Evolutionary conservation across 2,797 vertebrate genomes (phyloP).

Genomic region (Typhlichthys subterraneus): DNA sequence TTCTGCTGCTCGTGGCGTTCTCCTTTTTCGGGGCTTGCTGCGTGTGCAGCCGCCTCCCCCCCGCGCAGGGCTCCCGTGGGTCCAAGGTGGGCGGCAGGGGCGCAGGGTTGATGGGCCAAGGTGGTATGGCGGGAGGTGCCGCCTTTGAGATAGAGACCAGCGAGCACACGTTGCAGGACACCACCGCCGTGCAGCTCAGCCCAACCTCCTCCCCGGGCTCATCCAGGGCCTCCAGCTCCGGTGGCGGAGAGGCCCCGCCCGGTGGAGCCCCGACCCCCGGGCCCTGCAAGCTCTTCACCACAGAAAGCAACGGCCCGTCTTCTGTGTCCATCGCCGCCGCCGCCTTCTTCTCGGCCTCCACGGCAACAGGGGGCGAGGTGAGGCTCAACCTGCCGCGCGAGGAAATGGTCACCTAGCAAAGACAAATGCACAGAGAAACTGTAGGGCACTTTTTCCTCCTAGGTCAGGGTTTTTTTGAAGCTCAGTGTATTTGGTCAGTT

Average conservation of each 20-base stretch:
- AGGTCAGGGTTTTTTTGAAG: conserved; percentile 10
- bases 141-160: conserved; percentile 94
- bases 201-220: conserved; percentile 70
- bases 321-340: conserved; percentile 36
- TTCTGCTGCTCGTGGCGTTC: conserved; percentile 88
- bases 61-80: conserved; percentile 71
- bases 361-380: conserved; percentile 69
- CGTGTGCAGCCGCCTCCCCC: conserved; percentile 85
- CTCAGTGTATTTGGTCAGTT: background rate
- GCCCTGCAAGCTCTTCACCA: conserved; percentile 73
- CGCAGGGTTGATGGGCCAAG: conserved; percentile 77
- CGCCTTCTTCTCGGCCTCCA: conserved; percentile 65
- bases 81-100: conserved; percentile 77
- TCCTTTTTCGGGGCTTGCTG: conserved; percentile 92
- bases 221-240: conserved; percentile 65
- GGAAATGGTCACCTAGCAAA: conserved; percentile 59
- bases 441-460: conserved; percentile 26
- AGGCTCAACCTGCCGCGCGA: conserved; percentile 76
- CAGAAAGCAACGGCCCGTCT: conserved; percentile 70
- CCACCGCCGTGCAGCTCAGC: conserved; percentile 85
- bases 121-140: conserved; percentile 71
- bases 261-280: conserved; percentile 42
- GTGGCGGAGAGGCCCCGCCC: conserved; percentile 44
- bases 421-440: background rate
- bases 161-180: conserved; percentile 94